Conservation (phyloP, 1,140 invertebrate genomes). For the Drosophila saltans region DNA sequence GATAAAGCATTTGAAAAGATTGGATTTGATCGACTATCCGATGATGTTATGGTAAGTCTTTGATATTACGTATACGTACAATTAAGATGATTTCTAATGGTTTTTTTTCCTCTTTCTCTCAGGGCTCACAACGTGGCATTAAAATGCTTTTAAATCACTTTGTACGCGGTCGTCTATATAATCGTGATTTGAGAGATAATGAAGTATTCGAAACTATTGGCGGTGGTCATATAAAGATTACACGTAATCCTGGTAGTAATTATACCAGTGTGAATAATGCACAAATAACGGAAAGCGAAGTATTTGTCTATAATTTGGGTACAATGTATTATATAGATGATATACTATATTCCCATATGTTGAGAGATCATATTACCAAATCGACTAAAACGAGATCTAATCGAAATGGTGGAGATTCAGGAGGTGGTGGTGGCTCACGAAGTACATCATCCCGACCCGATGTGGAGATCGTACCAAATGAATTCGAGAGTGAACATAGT, state of each 20-base stretch:
- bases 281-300: conserved; percentile 85
- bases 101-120: neutral
- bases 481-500: conserved; percentile 74
- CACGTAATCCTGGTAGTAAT: conserved; percentile 84
- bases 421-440: conserved; percentile 59
- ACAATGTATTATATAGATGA: conserved; percentile 87
- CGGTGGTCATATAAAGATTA: conserved; percentile 84
- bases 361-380: conserved; percentile 71
- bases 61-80: too few relatives aligned
- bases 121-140: conserved; percentile 84
- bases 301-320: conserved; percentile 86
- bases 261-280: conserved; percentile 85
- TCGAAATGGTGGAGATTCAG: conserved; percentile 58
- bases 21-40: conserved; percentile 85
- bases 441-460: conserved; percentile 70
- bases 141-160: conserved; percentile 86
- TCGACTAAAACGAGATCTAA: conserved; percentile 70
- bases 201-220: conserved; percentile 84
- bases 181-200: conserved; percentile 85
- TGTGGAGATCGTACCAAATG: conserved; percentile 84
- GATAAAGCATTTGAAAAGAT: conserved; percentile 85
- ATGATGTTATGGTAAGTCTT: conserved; percentile 84
- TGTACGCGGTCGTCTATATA: conserved; percentile 86
- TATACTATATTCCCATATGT: conserved; percentile 84
- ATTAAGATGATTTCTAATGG: too few relatives aligned